Evolutionary conservation across 2,113 vertebrate genomes (phyloP), one percentile per base, ranked within the genome.

Genomic region (Xenopus borealis): DNA sequence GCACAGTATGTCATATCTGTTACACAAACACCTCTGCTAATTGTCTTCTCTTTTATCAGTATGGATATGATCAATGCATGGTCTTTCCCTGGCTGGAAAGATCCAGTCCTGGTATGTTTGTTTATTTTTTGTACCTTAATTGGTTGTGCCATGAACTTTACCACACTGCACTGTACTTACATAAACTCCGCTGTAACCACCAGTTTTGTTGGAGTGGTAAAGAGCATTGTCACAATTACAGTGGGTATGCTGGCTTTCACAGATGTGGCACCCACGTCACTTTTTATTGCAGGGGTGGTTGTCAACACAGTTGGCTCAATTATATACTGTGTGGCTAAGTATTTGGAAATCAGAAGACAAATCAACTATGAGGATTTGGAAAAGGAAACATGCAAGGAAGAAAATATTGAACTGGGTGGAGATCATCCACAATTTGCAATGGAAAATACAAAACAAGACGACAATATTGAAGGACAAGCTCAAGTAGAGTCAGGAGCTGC

Each of bases 141-240:
- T 67, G 97, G 96, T 86, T 97, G 96, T n/a, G 95, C 95, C 84
- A 98, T 99, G 96, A 98, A 98, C 89, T 98, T 99, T 87, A 99
- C 97, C 82, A 99, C 97, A 4, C 88, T 98, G 47, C 96, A 98
- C 82, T 99, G 97, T 82, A 99, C 97, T 73, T 98, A 98, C 85
- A 94, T 98, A 86, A 99, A 99, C 91, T 99, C 97, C 0, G 97
- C 97, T 0, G 95, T 99, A 85, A 99, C 97, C 88, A 99, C 97
- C 84, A 99, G 97, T 87, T 99, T 99, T 0, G 97, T 99, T 1
- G 97, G 97, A 10, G 97, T 99, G 82, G 96, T 98, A 78, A 99
- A 99, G 85, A 98, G 96, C 89, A 94, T 98, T 53, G 96, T 94
- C 79, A 99, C 97, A 74, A 98, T 98, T 86, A 98, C 97, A 0